Evolutionary conservation across 2,888 invertebrate genomes (phyloP).

Genomic region (Lampropteryx suffumata): DNA sequence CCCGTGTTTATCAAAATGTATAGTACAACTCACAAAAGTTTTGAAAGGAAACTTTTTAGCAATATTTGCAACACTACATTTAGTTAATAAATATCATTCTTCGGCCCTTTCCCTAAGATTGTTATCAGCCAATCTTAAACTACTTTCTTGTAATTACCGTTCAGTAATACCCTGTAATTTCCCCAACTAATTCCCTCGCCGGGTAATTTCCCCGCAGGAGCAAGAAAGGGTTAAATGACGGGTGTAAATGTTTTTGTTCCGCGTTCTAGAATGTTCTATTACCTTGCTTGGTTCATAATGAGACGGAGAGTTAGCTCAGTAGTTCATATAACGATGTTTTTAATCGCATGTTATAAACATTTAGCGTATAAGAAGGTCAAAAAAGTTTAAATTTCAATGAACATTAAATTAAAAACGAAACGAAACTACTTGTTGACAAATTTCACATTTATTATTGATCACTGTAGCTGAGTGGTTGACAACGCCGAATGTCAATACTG

Average conservation of each 20-base stretch:
- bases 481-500: too few species aligned
- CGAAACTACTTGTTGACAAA: too few species aligned
- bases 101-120: conserved; percentile 15
- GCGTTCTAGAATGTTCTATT: conserved; percentile 1
- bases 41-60: background rate
- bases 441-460: too few species aligned
- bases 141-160: conserved; percentile 14
- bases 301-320: background rate
- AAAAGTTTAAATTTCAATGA: too few species aligned
- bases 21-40: too few species aligned
- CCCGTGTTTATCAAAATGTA: too few species aligned
- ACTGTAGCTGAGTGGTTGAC: too few species aligned
- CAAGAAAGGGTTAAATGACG: conserved; percentile 23
- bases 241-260: conserved; percentile 22
- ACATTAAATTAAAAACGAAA: too few species aligned
- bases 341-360: too few species aligned
- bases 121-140: conserved; percentile 15
- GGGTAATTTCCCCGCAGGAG: conserved; percentile 8
- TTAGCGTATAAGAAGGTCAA: too few species aligned
- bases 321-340: too few species aligned
- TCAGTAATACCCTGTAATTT: conserved; percentile 22
- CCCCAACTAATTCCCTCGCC: conserved; percentile 7
- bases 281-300: conserved; percentile 1
- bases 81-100: conserved; percentile 3
- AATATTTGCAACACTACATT: background rate